Evolutionary conservation across 2,888 invertebrate species (phyloP).

Genomic region (Rotaria macrura): DNA sequence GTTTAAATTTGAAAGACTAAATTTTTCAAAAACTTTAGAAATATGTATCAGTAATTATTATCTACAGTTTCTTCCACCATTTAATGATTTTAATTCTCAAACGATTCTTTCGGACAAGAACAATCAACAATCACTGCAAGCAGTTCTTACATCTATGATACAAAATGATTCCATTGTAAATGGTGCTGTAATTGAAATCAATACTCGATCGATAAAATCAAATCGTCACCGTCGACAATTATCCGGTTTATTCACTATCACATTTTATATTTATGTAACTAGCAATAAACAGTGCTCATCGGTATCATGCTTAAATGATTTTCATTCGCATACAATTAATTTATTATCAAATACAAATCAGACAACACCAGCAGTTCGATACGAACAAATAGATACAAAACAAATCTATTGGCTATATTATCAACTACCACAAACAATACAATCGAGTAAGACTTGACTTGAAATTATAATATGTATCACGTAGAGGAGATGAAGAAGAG

Average conservation of each 20-base stretch:
- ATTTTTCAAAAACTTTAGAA: neutral
- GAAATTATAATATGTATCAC: too few species aligned
- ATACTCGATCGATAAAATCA: neutral
- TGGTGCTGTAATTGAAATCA: neutral
- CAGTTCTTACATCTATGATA: neutral
- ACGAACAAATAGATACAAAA: neutral
- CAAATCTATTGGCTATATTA: neutral
- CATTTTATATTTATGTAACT: neutral
- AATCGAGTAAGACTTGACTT: neutral
- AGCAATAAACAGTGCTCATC: neutral
- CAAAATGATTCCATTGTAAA: neutral
- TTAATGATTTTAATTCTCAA: neutral
- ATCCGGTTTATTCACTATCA: neutral
- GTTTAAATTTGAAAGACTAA: neutral
- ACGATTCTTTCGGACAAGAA: neutral
- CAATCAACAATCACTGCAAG: neutral
- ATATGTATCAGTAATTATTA: neutral
- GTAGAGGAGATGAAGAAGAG: too few species aligned
- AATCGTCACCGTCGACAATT: neutral
- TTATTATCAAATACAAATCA: neutral
- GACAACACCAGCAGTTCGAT: neutral
- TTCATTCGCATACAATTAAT: neutral
- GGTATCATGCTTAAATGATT: neutral
- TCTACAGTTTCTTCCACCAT: neutral
- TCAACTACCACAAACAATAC: neutral